Conservation (phyloP, 2,797 vertebrate species). For the Carapus acus region DNA sequence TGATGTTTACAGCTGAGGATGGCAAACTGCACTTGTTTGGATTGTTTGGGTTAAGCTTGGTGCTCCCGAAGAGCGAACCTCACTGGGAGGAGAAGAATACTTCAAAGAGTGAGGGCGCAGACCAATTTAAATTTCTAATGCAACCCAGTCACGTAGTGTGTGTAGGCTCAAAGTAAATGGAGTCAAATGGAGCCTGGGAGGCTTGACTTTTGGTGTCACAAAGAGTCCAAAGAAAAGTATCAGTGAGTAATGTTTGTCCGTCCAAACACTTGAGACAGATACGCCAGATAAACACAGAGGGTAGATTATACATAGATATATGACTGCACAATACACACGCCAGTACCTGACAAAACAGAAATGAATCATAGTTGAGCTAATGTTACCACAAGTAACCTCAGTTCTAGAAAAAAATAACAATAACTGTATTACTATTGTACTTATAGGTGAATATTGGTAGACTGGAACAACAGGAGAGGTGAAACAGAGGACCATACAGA, state of each 20-base stretch:
- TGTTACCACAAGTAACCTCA: not conserved
- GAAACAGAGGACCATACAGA: constrained; percentile 11
- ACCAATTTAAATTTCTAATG: constrained; percentile 1
- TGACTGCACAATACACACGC: not conserved
- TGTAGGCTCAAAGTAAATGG: not conserved
- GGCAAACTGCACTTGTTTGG: not conserved
- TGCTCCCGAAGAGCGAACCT: not conserved
- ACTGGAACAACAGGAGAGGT: constrained; percentile 24
- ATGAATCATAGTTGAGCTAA: not conserved
- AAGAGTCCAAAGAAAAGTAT: no score
- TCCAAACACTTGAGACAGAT: not conserved
- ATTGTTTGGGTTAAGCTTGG: not conserved
- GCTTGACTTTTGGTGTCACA: not conserved
- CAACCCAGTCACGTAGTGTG: not conserved
- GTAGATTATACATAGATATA: not conserved
- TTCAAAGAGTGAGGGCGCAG: not conserved
- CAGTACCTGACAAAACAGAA: not conserved
- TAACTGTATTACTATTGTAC: not conserved
- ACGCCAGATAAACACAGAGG: no score
- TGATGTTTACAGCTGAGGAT: not conserved
- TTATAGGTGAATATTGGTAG: constrained; percentile 13
- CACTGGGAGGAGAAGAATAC: not conserved
- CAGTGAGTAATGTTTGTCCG: not conserved
- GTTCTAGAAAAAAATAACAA: not conserved
- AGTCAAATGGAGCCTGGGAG: not conserved